Percentiles rank a stretch among this genome's conserved stretches.
Conservation (phyloP, 2,888 invertebrate genomes). For the Drosophila fulvimacula region DNA sequence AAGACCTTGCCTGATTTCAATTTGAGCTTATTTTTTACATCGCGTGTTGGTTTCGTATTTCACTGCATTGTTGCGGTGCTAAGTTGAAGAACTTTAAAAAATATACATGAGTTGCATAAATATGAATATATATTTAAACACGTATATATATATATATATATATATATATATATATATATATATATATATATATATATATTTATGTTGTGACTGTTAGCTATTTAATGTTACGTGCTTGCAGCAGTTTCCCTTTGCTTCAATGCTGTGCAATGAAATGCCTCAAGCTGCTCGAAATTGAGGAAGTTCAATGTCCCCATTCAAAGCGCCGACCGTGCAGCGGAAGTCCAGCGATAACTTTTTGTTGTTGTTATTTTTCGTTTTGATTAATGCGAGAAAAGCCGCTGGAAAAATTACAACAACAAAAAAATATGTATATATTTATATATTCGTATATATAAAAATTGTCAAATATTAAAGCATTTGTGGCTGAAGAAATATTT, state of each 20-base stretch:
- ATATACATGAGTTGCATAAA: slow-evolving; percentile 20
- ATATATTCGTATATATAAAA: neutral
- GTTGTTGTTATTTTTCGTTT: slow-evolving; percentile 39
- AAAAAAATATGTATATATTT: no score
- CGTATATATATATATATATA: slow-evolving; percentile 45
- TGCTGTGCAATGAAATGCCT: slow-evolving; percentile 32
- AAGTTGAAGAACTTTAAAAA: slow-evolving; percentile 49
- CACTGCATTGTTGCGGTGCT: slow-evolving; percentile 50
- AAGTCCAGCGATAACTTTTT: slow-evolving; percentile 66
- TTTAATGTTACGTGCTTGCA: slow-evolving; percentile 62
- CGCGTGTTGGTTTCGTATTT: slow-evolving; percentile 66
- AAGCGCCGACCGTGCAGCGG: slow-evolving; percentile 58
- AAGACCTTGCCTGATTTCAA: neutral
- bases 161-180: neutral
- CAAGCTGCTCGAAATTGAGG: slow-evolving; percentile 29
- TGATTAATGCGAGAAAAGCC: slow-evolving; percentile 29
- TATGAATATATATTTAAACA: no score
- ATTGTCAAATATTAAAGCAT: neutral
- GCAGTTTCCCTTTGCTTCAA: slow-evolving; percentile 20
- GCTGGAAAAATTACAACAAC: slow-evolving; percentile 5
- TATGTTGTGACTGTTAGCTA: slow-evolving; percentile 53
- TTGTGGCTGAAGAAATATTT: neutral
- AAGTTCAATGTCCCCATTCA: slow-evolving; percentile 73
- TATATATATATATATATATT: neutral
- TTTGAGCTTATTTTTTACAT: slow-evolving; percentile 29